Evolutionary conservation across 2,113 vertebrate species (phyloP), one percentile per base, ranked within the genome.

Genomic region (Calidris pugnax): DNA sequence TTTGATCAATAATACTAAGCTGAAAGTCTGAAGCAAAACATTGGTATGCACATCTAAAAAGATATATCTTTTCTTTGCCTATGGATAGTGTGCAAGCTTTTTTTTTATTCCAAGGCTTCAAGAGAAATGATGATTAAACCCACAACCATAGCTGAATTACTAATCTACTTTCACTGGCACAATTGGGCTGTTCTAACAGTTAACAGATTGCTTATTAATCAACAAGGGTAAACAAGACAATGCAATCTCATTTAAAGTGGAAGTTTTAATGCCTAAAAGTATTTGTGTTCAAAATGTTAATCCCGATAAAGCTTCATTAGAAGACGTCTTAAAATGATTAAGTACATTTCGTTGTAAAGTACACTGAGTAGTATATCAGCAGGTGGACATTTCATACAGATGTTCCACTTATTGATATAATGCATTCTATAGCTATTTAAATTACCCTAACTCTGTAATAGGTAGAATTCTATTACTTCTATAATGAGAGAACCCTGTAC

Each of bases 121-220:
- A 96, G 91, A 98, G 82, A 97, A 98, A 98, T 88, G 32, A 97
- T 97, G 93, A 97, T 98, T 98, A 97, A 95, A 96, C 82, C 79
- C 92, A 96, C 91, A 97, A 97, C 97, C 90, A 96, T 94, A 93
- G 76, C 87, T 95, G 95, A 97, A 98, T 98, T 96, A 93, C 97
- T 98, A 98, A 98, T 97, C 96, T 97, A 92, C 75, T 95, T 98
- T 95, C 89, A 95, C 63, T 90, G 91, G 94, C 95, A 97, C 97
- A 96, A 95, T 73, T 97, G 97, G 90, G 96, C 97, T 62, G 2
- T 95, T 97, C 93, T 95, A 98, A 97, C 95, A 97, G 96, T 97
- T 98, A 98, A 98, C 97, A 98, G 98, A 98, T 98, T 98, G 97
- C 97, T 97, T 98, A 98, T 98, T 98, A 98, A 98, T 98, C 97